Base-by-base conservation (phyloP, 2,888 invertebrate species). In the Homarus gammarus region DNA sequence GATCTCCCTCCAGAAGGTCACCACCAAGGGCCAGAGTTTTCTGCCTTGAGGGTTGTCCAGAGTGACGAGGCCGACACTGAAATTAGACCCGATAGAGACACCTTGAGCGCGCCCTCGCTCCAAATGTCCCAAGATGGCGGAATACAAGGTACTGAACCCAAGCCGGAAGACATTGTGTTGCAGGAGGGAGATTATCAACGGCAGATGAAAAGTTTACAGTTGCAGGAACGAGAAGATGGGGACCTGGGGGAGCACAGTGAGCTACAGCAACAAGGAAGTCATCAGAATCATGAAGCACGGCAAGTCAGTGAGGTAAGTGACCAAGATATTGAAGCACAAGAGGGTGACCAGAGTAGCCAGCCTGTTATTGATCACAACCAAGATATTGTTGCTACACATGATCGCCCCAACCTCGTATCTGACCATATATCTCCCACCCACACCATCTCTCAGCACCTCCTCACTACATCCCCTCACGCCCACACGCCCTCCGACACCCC, bases 341-440 rank as follows among this genome's bases (percentile, higher is more conserved):
- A 78, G 27, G 56, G 51, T 33, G 75, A 10, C 49, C 51, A 31
- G 51, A 51, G 36, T 33, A 78, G 56, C 33, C 33, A 78, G 49
- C 78, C 15, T 78, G 78, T 78, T 78, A 51, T 49, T 33, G 78
- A 78, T 56, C 51, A 49, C 78, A 51, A 18, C 49, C n/a, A n/a
- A 40, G 36, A 49, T n/a, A 27, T 10, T 12, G 44, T n/a, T 51
- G 78, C 36, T 1, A n/a, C 78, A 38, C 31, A 8, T 33, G 31
- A 31, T 49, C 70, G 61, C 31, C 33, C 70, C 70, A 15, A 68
- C 31, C 8, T 22, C n/a, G 38, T 31, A 33, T 49, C 49, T 31
- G 49, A 56, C 83, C 68, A 27, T 12, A 49, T 49, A 12, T 72
- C 83, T 49, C 49, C 38, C 0, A 22, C 22, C 8, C n/a, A n/a